Percentiles rank a stretch among this genome's conserved stretches.
These are phyloP conservation scores for Syritta pipiens DNA, from an alignment of 2,888 invertebrate species.

Conservation along the genomic window DNA sequence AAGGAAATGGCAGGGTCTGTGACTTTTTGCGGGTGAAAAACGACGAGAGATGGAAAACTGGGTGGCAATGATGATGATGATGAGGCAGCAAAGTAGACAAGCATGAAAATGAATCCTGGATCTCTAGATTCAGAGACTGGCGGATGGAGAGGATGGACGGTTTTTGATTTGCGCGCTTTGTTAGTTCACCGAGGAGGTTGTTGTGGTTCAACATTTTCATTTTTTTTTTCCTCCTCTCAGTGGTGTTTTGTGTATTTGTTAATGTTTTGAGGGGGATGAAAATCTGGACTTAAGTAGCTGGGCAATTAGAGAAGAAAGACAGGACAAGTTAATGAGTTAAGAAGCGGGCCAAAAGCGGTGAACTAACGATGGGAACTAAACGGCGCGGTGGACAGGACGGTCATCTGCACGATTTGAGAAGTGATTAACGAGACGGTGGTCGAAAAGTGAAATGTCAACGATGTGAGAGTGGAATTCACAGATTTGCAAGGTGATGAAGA, in stretches of 20 bases:
- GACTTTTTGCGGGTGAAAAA: slow-evolving; percentile 11
- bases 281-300: slow-evolving; percentile 36
- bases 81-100: slow-evolving; percentile 43
- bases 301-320: slow-evolving; percentile 18
- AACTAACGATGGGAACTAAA: no score
- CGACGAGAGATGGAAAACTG: neutral
- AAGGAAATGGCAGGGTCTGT: neutral
- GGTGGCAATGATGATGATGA: slow-evolving; percentile 2
- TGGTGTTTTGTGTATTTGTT: neutral
- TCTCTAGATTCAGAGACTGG: no score
- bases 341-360: no score
- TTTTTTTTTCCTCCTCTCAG: neutral
- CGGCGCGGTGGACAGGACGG: no score
- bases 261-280: slow-evolving; percentile 3
- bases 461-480: no score
- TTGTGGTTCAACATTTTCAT: neutral
- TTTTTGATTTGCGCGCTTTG: slow-evolving; percentile 33
- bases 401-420: no score
- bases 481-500: no score
- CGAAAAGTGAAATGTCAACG: no score
- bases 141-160: slow-evolving; percentile 5
- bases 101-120: slow-evolving; percentile 43
- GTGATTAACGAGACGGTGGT: no score
- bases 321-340: slow-evolving; percentile 2
- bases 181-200: slow-evolving; percentile 1